Evolutionary conservation across 1,140 invertebrate genomes (phyloP).

Genomic region (Formica exsecta): DNA sequence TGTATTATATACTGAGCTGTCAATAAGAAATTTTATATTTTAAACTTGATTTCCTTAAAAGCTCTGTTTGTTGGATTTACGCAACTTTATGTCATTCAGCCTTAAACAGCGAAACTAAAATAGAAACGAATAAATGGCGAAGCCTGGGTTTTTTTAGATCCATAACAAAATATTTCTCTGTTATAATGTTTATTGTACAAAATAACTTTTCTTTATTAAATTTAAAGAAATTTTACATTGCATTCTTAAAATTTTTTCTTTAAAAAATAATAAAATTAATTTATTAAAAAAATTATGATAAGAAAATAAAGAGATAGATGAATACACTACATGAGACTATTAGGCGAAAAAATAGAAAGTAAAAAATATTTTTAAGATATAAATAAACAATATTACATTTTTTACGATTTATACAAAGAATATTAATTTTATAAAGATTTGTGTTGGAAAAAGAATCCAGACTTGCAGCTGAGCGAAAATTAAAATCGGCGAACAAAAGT

Average conservation of each 20-base stretch:
- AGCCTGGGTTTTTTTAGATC: background rate
- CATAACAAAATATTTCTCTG: background rate
- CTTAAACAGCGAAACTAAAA: background rate
- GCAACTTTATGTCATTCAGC: background rate
- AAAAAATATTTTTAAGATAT: background rate
- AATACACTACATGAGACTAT: background rate
- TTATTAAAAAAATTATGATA: no score
- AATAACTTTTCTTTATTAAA: background rate
- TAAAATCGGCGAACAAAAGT: background rate
- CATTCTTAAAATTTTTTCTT: background rate
- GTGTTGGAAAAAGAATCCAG: background rate
- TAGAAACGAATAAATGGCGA: background rate
- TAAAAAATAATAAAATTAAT: background rate
- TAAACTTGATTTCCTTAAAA: constrained; percentile 2
- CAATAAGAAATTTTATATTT: background rate
- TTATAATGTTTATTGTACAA: background rate
- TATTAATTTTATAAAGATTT: background rate
- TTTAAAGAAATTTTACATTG: background rate
- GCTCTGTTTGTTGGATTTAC: background rate
- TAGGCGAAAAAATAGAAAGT: background rate
- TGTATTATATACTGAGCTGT: no score
- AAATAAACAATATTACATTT: background rate
- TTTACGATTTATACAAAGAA: constrained; percentile 1
- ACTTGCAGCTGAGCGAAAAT: background rate
- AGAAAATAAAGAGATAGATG: background rate